Conservation (phyloP, 2,113 vertebrate genomes). For the Lathamus discolor region DNA sequence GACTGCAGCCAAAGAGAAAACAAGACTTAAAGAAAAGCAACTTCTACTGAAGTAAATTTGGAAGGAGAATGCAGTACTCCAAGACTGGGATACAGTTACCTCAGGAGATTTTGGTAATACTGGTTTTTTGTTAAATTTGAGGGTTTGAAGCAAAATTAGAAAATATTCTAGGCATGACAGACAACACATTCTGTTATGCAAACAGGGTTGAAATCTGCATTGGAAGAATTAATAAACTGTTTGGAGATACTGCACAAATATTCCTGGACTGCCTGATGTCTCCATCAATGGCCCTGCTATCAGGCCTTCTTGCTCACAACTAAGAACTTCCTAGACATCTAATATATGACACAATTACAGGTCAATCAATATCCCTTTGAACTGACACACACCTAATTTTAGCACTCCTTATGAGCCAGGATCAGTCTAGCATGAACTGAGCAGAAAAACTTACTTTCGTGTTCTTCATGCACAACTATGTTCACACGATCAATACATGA, state of each 20-base stretch:
- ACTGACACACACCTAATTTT: neutral
- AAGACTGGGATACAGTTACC: neutral
- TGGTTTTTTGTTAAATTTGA: neutral
- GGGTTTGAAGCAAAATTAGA: neutral
- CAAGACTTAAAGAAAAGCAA: neutral
- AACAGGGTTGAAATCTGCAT: neutral
- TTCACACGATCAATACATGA: constrained; percentile 93
- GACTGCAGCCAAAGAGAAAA: neutral
- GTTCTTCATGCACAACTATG: constrained; percentile 88
- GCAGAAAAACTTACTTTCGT: constrained; percentile 83
- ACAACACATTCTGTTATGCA: neutral
- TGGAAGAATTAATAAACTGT: neutral
- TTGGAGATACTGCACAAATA: neutral
- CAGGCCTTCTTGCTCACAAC: neutral
- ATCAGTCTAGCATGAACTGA: neutral
- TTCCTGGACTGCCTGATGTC: neutral
- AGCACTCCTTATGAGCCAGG: neutral
- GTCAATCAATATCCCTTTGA: neutral
- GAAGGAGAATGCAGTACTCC: neutral
- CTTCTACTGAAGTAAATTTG: neutral
- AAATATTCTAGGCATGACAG: neutral
- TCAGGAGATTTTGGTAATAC: neutral
- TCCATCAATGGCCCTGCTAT: neutral
- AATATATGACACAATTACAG: neutral
- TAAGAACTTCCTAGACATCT: neutral